A percentile compares a stretch with the other conserved stretches of the same genome.
Conservation (phyloP, 2,888 invertebrate genomes). For the Polydrusus tereticollis region DNA sequence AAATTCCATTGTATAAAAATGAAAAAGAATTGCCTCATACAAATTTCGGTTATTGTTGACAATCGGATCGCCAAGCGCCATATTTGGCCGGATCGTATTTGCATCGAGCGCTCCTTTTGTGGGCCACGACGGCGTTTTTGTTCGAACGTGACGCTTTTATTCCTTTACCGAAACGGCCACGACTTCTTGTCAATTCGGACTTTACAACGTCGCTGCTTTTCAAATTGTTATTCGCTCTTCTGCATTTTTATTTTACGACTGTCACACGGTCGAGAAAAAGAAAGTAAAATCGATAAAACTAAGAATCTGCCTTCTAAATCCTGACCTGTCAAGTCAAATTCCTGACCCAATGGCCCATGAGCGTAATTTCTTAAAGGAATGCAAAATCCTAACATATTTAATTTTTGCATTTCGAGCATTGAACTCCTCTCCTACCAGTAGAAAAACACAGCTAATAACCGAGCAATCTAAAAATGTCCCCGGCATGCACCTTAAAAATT, state of each 20-base stretch:
- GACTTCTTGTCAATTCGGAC: constrained; percentile 9
- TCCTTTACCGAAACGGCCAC: constrained; percentile 7
- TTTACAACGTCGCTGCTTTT: constrained; percentile 3
- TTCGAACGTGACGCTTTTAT: constrained; percentile 35
- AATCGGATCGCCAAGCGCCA: constrained; percentile 38
- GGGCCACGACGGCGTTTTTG: constrained; percentile 36
- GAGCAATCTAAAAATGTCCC: no score
- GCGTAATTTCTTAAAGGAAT: no score
- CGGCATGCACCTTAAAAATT: no score
- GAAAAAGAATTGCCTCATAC: constrained; percentile 27
- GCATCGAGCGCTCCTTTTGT: constrained; percentile 42
- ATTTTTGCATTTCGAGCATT: no score
- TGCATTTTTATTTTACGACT: not conserved
- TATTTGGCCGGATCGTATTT: constrained; percentile 40
- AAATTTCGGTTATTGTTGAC: constrained; percentile 46
- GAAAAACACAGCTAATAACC: no score
- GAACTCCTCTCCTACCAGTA: no score
- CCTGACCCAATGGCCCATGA: no score
- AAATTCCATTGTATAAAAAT: not conserved
- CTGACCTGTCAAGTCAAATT: no score
- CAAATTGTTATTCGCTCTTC: constrained; percentile 12
- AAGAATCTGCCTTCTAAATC: no score
- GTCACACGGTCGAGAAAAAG: not conserved
- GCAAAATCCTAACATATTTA: no score
- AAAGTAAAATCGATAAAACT: no score